phyloP scores from a whole-genome alignment of 1,140 invertebrate species.

The Aplysia californica region DNA sequence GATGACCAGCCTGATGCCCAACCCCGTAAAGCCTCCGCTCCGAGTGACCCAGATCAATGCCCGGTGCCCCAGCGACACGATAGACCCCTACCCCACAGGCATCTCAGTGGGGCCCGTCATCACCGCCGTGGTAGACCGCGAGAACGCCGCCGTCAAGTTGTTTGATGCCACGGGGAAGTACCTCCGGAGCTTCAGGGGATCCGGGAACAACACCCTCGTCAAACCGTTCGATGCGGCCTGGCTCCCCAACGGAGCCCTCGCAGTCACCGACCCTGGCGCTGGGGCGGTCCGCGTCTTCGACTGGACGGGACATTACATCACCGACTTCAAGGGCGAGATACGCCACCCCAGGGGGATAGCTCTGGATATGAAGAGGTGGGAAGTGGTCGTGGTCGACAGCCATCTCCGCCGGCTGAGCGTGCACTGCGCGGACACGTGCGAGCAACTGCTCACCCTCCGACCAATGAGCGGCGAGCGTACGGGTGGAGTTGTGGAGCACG shows the following conservation, averaged over 20 bases:
- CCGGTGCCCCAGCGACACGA: constrained; percentile 37
- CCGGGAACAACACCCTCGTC: constrained; percentile 39
- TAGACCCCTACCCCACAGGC: constrained; percentile 61
- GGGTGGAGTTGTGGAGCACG: too few species aligned
- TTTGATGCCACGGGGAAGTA: constrained; percentile 37
- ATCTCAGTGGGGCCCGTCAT: constrained; percentile 40
- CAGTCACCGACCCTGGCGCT: constrained; percentile 57
- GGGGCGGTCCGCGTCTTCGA: constrained; percentile 59
- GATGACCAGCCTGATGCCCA: constrained; percentile 46
- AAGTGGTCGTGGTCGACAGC: constrained; percentile 60
- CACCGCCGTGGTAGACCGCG: constrained; percentile 54
- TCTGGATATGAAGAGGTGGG: constrained; percentile 43
- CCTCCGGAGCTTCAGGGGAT: constrained; percentile 37
- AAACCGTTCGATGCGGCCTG: constrained; percentile 58
- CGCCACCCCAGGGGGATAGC: constrained; percentile 61
- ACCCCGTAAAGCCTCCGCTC: constrained; percentile 36
- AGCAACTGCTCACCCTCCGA: constrained; percentile 43
- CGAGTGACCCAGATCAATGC: constrained; percentile 40
- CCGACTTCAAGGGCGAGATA: constrained; percentile 48
- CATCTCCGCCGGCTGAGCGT: constrained; percentile 45
- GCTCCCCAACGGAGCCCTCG: constrained; percentile 56
- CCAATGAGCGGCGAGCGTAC: neutral
- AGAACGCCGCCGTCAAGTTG: constrained; percentile 60
- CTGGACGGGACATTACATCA: constrained; percentile 41
- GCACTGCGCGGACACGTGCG: constrained; percentile 48